Evolutionary conservation across 2,888 invertebrate genomes (phyloP), one percentile per base, ranked within the genome.

Genomic region (Chrysolina oricalcia): DNA sequence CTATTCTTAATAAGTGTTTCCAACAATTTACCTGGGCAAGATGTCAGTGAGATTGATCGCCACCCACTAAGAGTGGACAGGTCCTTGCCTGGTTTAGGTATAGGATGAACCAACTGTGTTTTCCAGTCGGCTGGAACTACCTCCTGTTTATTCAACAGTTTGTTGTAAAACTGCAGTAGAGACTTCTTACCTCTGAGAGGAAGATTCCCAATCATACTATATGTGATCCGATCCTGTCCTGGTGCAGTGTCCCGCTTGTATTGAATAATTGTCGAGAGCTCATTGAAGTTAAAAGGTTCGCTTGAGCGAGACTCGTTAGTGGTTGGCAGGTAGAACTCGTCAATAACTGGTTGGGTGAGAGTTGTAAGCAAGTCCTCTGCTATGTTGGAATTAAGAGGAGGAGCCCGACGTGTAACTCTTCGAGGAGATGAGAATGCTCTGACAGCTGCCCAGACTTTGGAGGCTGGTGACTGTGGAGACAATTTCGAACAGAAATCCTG

Each of bases 1-100:
- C 67, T 10, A 50, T 67, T 67, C 17, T 67, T 67, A 6, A 67
- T 67, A 19, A 35, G 17, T n/a, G 67, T 48, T 40, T n/a, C 67
- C 23, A 50, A 19, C 11, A 67, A 13, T 17, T 67, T 67, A 23
- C 35, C 48, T 10, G 67, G 48, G 8, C 67, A 67, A 0, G 35
- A 67, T 5, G 67, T 67, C 15, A 67, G 23, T 4, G 67, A 35
- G 27, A 67, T 50, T 50, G 67, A 35, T 27, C 50, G 21, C 67
- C 67, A 67, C 53, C 53, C 53, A 35, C 35, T 3, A 6, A 35
- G 35, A 8, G 6, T 35, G 4, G 35, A 35, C 35, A 35, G 35
- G 35, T 35, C 35, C 35, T 35, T 53, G 50, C 50, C 50, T 19
- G 21, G 17, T 53, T 53, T 21, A 19, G 50, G 50, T 10, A 53